These are phyloP conservation scores for Cybosia mesomella DNA, from an alignment of 2,888 invertebrate genomes.

Conservation along the genomic window DNA sequence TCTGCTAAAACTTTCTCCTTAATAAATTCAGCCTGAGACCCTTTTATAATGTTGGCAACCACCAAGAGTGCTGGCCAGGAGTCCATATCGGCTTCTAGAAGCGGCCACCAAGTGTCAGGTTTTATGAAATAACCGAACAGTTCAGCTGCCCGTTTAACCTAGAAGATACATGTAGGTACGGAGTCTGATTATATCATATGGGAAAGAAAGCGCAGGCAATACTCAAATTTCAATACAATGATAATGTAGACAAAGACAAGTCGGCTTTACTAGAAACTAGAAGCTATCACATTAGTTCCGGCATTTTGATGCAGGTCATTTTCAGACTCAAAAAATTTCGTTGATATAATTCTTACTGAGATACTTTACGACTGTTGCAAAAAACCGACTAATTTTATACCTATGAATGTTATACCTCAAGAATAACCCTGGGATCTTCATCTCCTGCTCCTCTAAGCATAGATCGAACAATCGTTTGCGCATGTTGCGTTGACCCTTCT, in stretches of 20 bases:
- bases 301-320: neutral
- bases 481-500: slow-evolving; percentile 90
- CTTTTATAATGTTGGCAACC: slow-evolving; percentile 88
- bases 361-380: too few relatives aligned
- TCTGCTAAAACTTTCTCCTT: slow-evolving; percentile 80
- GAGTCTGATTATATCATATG: neutral
- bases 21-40: slow-evolving; percentile 78
- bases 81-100: slow-evolving; percentile 89
- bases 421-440: slow-evolving; percentile 88
- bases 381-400: too few relatives aligned
- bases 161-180: neutral
- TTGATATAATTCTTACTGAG: too few relatives aligned
- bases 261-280: neutral
- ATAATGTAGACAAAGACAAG: neutral
- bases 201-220: too few relatives aligned
- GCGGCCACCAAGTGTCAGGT: slow-evolving; percentile 89
- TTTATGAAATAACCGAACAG: slow-evolving; percentile 92
- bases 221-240: neutral
- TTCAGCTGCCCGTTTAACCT: slow-evolving; percentile 90
- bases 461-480: slow-evolving; percentile 86
- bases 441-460: slow-evolving; percentile 88
- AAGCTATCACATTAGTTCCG: neutral
- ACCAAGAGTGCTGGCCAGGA: slow-evolving; percentile 85
- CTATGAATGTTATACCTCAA: slow-evolving; percentile 78
- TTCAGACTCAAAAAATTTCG: too few relatives aligned